These are phyloP conservation scores for Dicyrtomina minuta DNA, from an alignment of 2,888 invertebrate genomes.

Conservation along the genomic window DNA sequence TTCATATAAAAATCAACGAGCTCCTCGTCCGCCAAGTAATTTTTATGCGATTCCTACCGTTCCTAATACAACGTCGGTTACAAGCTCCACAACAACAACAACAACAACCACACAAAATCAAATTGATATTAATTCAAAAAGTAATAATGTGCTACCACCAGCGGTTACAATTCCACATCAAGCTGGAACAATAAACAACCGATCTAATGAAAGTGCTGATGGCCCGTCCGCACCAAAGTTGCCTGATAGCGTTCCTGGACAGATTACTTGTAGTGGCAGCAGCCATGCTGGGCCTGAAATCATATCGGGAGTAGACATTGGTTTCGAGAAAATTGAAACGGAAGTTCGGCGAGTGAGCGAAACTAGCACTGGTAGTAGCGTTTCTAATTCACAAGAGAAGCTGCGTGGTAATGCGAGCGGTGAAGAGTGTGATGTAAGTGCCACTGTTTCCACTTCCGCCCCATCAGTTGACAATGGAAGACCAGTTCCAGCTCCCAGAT, in stretches of 20 bases:
- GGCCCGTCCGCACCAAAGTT: no score
- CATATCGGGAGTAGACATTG: constrained; percentile 17
- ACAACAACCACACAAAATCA: neutral
- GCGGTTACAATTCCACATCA: neutral
- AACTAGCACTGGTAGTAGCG: no score
- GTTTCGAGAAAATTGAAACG: constrained; percentile 41
- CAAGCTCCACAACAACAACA: neutral
- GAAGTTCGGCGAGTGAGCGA: constrained; percentile 34
- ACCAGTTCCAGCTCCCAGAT: constrained; percentile 50
- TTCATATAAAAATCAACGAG: constrained; percentile 44
- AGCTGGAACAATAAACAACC: neutral
- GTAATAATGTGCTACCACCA: neutral
- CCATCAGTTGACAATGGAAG: constrained; percentile 4
- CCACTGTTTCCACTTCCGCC: neutral
- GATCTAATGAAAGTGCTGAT: no score
- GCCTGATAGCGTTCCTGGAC: no score
- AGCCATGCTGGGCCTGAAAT: no score
- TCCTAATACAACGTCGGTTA: constrained; percentile 30
- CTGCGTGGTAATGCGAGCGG: no score
- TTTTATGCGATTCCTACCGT: constrained; percentile 40
- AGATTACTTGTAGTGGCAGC: no score
- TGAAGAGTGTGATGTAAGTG: no score
- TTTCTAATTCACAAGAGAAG: no score
- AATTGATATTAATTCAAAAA: constrained; percentile 4
- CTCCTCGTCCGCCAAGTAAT: constrained; percentile 44